Evolutionary conservation across 2,797 vertebrate species (phyloP), one percentile per base, ranked within the genome.

Genomic region (Neosalanx taihuensis): DNA sequence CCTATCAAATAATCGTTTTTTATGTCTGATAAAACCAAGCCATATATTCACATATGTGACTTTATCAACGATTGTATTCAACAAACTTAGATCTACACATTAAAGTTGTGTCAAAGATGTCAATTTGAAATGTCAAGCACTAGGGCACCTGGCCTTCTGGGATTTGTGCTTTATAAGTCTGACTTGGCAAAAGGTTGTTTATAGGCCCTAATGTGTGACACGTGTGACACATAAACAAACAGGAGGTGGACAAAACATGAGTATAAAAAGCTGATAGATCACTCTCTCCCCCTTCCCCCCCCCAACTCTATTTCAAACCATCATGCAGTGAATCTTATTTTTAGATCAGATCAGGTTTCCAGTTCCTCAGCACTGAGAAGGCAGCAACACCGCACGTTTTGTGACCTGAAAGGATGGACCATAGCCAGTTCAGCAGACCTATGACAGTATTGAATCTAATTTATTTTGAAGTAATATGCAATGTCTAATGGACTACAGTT

Each of bases 301-400:
- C 35, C 31, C n/a, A 31, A 64, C 63, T 37, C 69, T 61, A 18
- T 59, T 60, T 5, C 37, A 64, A 75, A 75, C 62, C 79, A 67
- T 74, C 75, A 75, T 80, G 85, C 84, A 82, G 64, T 78, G 81
- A 80, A 81, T 65, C 86, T 89, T 92, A 92, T 93, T 92, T 93
- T 92, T 93, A 93, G 91, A 81, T 49, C 83, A 37, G 86, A 88
- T 92, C 86, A 61, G 83, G 88, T 91, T 91, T 89, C 89, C 87
- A 88, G 80, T 80, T 75, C 64, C 82, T 84, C 83, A 83, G 76
- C 81, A 83, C 76, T 79, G 74, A 71, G 76, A 81, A 74, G 82
- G 30, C 81, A 72, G 83, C 80, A 69, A 78, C 82, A 85, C 81
- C 82, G 63, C 81, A 72, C 80, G 35, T 37, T 33, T 63, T 18